Conservation (phyloP, 2,797 vertebrate genomes). For the Enteromius paludinosus region DNA sequence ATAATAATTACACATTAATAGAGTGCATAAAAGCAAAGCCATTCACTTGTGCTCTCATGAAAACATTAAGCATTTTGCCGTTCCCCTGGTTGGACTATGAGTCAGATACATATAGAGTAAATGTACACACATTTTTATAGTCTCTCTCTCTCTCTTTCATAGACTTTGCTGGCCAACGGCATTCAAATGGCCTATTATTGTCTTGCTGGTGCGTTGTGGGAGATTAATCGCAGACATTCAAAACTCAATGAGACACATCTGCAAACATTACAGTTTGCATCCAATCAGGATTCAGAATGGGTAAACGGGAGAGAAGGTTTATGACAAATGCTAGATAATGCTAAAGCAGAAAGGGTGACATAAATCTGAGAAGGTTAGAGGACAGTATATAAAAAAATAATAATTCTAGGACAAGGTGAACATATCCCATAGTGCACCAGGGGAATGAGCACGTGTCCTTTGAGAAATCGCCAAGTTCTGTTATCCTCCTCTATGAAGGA, state of each 20-base stretch:
- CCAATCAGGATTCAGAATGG: constrained; percentile 25
- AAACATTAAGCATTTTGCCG: constrained; percentile 41
- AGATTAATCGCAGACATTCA: constrained; percentile 48
- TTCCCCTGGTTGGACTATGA: constrained; percentile 29
- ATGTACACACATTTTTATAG: constrained; percentile 18
- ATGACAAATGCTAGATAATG: constrained; percentile 15
- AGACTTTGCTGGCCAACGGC: constrained; percentile 28
- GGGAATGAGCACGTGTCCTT: constrained; percentile 33
- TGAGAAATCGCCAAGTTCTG: constrained; percentile 33
- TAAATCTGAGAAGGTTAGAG: not conserved
- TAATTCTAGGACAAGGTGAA: constrained; percentile 59
- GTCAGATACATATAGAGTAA: constrained; percentile 31
- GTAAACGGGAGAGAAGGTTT: constrained; percentile 23
- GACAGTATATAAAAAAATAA: constrained; percentile 39
- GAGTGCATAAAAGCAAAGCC: constrained; percentile 47
- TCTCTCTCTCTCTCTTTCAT: constrained; percentile 24
- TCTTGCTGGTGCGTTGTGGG: constrained; percentile 41
- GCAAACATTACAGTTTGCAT: constrained; percentile 34
- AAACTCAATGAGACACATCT: constrained; percentile 47
- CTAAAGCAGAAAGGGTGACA: constrained; percentile 1
- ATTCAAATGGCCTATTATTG: constrained; percentile 42
- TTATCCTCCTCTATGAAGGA: constrained; percentile 14
- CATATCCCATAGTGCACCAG: constrained; percentile 34
- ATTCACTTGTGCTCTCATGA: constrained; percentile 40
- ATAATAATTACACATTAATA: constrained; percentile 55